Base-by-base conservation (phyloP, 2,113 vertebrate genomes). In the Entelurus aequoreus region DNA sequence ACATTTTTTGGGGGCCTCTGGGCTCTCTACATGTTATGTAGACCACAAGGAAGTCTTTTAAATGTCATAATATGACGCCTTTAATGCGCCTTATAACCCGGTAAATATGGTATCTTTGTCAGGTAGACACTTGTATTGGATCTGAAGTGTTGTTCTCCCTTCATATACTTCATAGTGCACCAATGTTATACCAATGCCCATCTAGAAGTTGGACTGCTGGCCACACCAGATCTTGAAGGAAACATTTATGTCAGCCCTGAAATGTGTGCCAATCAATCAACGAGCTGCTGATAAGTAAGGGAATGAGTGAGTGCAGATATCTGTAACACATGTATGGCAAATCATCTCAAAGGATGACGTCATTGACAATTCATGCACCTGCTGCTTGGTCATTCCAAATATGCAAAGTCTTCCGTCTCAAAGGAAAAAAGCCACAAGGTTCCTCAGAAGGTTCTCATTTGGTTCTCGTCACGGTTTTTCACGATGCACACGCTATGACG, bases 351-450 rank as follows among this genome's bases (percentile, higher is more conserved):
- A 38, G n/a, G 8, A n/a, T 42, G 54, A 56, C 8, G 42, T 57
- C 55, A 57, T 57, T 12, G 55, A 44, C 16, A 11, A 57, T 42
- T 19, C 21, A 21, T 57, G 55, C 55, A 57, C 55, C 55, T 57
- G 55, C 55, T 57, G 40, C 55, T 57, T 12, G 55, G 9, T 46
- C 40, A 44, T 40, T 44, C 44, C 6, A 21, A 12, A 57, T 46
- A 57, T 13, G 40, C 8, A 37, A 38, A 38, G 8, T 44, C 38
- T 57, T 57, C 5, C 12, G 10, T 16, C 12, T 57, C 40, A 44
- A 44, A 57, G 40, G 12, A 56, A 40, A 19, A 42, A 14, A 6
- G 54, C 54, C 54, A 10, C 8, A 0, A 37, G 35, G 53, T 15
- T 15, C 54, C 36, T 37, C 36, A n/a, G 38, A 9, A 12, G 55